A percentile compares a stretch with the other conserved stretches of the same genome.
phyloP scores from a whole-genome alignment of 2,113 vertebrate species.

The Ariopsis seemanni region DNA sequence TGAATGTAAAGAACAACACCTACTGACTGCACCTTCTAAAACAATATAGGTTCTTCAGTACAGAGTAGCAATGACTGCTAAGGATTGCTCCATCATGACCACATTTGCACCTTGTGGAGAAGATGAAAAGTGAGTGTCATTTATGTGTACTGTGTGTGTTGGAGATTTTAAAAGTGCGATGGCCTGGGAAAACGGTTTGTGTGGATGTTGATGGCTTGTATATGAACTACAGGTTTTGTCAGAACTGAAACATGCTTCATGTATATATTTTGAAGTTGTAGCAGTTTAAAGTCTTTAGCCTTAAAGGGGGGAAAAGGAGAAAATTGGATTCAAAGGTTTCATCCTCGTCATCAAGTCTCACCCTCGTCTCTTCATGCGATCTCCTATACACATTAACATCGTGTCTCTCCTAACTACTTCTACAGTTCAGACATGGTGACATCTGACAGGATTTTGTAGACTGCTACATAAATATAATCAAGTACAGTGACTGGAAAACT shows the following conservation, averaged over 20 bases:
- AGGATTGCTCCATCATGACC: conserved; percentile 97
- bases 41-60: conserved; percentile 91
- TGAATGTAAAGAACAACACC: neutral
- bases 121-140: conserved; percentile 79
- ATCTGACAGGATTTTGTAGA: neutral
- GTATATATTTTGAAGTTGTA: neutral
- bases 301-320: neutral
- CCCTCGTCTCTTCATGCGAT: neutral
- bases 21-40: neutral
- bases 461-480: neutral
- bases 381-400: neutral
- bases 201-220: no score
- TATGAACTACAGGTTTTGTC: neutral
- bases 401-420: neutral
- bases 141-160: neutral
- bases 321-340: neutral
- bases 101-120: conserved; percentile 83
- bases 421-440: neutral
- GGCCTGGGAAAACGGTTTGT: no score
- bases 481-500: neutral
- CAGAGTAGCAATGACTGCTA: conserved; percentile 93
- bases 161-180: neutral
- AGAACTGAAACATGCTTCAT: neutral
- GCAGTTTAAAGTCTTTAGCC: neutral
- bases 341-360: neutral